Evolutionary conservation across 64 coral and sea anemone species (phyloP).

Genomic region (Montipora sp.): DNA sequence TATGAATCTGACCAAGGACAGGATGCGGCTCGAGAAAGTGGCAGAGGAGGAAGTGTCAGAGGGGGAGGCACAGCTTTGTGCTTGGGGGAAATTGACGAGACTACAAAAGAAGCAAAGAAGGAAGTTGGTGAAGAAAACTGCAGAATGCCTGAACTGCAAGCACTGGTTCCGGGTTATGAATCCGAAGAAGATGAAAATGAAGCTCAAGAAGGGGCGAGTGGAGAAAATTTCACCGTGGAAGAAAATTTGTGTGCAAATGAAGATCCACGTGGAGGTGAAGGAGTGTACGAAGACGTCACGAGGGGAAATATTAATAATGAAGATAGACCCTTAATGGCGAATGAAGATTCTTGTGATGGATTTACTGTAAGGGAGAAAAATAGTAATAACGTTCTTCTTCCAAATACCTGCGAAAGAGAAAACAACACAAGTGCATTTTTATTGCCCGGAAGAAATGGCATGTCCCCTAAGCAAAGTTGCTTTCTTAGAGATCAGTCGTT

Average conservation of each 20-base stretch:
- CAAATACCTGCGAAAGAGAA: neutral
- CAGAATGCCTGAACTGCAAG: neutral
- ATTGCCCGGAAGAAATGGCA: neutral
- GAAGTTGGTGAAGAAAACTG: too few species aligned
- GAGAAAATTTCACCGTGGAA: neutral
- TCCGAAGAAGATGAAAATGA: neutral
- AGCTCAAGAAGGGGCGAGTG: too few species aligned
- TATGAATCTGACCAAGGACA: neutral
- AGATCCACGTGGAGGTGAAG: neutral
- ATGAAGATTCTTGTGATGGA: neutral
- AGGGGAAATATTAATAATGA: neutral
- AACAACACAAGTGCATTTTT: neutral
- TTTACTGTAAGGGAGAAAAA: neutral
- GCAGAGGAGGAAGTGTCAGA: neutral
- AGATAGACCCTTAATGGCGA: neutral
- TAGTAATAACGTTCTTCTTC: neutral
- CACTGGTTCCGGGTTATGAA: slow-evolving; percentile 24
- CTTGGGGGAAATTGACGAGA: neutral
- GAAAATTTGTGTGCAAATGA: neutral
- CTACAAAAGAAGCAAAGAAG: too few species aligned
- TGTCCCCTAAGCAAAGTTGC: neutral
- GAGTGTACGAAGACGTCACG: neutral
- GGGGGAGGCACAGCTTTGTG: neutral
- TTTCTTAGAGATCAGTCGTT: neutral
- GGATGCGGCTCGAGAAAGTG: neutral